A percentile compares a stretch with the other conserved stretches of the same genome.
phyloP scores from a whole-genome alignment of 2,113 vertebrate genomes.

The Megaptera novaeangliae region DNA sequence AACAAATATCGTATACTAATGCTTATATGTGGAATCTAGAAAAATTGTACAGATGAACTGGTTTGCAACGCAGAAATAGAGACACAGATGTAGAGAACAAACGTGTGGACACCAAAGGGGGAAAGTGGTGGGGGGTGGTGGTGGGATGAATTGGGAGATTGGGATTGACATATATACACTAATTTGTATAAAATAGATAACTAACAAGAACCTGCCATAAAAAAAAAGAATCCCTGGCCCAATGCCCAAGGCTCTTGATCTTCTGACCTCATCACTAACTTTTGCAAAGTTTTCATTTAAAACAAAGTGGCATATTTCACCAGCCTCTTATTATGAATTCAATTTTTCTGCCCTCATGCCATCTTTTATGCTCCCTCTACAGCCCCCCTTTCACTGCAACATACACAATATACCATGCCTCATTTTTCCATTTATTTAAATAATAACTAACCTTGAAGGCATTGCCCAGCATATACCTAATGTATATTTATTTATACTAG shows the following conservation, averaged over 20 bases:
- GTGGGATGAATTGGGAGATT: no score
- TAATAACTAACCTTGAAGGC: neutral
- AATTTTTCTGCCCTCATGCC: neutral
- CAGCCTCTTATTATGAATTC: neutral
- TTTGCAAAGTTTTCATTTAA: neutral
- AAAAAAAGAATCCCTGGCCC: neutral
- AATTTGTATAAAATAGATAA: no score
- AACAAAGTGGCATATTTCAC: neutral
- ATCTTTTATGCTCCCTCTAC: neutral
- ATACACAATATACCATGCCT: neutral
- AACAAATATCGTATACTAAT: no score
- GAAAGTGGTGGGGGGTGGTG: no score
- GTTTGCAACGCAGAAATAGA: no score
- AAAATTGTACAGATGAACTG: no score
- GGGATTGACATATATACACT: no score
- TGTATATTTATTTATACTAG: neutral
- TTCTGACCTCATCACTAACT: neutral
- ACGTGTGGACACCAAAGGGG: no score
- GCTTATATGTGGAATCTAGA: no score
- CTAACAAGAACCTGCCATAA: no score
- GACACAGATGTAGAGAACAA: no score
- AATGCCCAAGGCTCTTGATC: neutral
- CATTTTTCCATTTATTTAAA: neutral
- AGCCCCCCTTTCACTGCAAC: neutral
- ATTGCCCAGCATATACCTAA: neutral